Conservation (phyloP, 2,113 vertebrate species). For the Heptranchias perlo region DNA sequence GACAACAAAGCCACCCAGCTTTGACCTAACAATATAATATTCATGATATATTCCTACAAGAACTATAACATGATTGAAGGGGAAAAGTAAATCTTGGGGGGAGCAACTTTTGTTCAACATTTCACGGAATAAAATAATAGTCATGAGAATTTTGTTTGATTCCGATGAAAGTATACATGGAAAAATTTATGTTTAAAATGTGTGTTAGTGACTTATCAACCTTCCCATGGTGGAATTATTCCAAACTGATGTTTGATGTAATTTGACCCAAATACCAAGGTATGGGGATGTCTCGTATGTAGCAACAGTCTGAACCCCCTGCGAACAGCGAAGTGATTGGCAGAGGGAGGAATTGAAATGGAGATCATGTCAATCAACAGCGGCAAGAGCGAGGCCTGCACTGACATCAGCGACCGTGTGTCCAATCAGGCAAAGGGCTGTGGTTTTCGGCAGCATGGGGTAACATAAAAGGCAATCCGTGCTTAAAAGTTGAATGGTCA, state of each 20-base stretch:
- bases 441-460: not conserved
- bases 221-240: not conserved
- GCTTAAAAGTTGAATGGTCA: not conserved
- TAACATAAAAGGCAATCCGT: not conserved
- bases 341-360: not conserved
- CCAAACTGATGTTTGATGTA: not conserved
- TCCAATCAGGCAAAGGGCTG: not conserved
- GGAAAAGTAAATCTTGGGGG: not conserved
- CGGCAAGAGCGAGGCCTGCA: not conserved
- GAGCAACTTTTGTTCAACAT: not conserved
- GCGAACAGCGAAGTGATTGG: not conserved
- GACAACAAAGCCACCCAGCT: not conserved
- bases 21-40: slow-evolving; percentile 3
- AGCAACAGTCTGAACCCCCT: not conserved
- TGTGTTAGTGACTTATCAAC: not conserved
- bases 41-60: not conserved
- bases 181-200: not conserved
- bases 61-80: not conserved
- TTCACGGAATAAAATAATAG: not conserved
- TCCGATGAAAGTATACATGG: not conserved
- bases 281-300: not conserved
- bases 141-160: not conserved
- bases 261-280: not conserved
- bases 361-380: not conserved
- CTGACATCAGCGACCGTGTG: not conserved